Conservation (phyloP, 2,113 vertebrate species). For the Australoheros scitulus region DNA sequence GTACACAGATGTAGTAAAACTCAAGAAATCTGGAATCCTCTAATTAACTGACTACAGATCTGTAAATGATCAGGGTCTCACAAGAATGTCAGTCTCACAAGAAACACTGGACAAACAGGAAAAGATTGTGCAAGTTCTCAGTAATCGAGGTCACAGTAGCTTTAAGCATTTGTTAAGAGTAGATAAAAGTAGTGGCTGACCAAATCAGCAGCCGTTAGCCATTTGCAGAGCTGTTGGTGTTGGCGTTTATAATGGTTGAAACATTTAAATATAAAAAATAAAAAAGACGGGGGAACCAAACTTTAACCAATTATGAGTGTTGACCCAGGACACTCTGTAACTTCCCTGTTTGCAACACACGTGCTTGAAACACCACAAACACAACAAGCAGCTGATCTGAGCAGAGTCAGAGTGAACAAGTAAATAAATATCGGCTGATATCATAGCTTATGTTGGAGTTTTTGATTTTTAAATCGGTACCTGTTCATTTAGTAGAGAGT, state of each 20-base stretch:
- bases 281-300: too few relatives aligned
- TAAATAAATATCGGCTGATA: too few relatives aligned
- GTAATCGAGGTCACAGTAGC: neutral
- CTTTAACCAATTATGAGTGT: too few relatives aligned
- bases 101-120: neutral
- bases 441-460: too few relatives aligned
- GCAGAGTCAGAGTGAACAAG: too few relatives aligned
- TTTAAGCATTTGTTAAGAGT: neutral
- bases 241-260: neutral
- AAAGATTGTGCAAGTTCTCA: neutral
- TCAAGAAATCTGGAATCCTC: neutral
- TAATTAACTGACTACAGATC: neutral
- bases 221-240: neutral
- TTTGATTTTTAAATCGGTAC: too few relatives aligned
- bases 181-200: neutral
- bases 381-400: too few relatives aligned
- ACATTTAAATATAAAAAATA: neutral
- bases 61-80: neutral
- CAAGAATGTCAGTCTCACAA: neutral
- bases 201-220: neutral
- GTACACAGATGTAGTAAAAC: neutral
- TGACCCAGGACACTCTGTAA: too few relatives aligned
- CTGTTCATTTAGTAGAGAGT: too few relatives aligned
- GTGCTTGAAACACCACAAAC: too few relatives aligned
- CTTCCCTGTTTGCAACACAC: too few relatives aligned